Percentiles rank a stretch among this genome's conserved stretches.
These are phyloP conservation scores for Amphipyra berbera DNA, from an alignment of 2,888 invertebrate genomes.

Conservation along the genomic window DNA sequence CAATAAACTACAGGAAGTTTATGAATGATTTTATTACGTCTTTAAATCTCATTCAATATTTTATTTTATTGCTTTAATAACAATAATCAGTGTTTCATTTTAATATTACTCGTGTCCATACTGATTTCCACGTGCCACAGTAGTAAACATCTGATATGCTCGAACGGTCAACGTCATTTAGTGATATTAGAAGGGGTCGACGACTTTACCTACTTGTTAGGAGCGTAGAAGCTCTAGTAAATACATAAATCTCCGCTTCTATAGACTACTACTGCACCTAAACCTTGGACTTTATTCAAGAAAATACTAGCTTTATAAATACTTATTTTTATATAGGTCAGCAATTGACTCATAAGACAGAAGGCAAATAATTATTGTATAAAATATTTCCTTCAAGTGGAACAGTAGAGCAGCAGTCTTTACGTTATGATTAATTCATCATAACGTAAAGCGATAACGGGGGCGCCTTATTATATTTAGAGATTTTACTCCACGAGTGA, in stretches of 20 bases:
- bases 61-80: background rate
- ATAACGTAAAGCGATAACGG: too few species aligned
- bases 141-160: constrained; percentile 47
- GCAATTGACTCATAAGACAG: constrained; percentile 5
- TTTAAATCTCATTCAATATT: background rate
- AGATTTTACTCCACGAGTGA: too few species aligned
- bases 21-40: constrained; percentile 1
- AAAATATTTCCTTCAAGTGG: constrained; percentile 10
- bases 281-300: constrained; percentile 32
- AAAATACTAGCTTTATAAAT: constrained; percentile 3
- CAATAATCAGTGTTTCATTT: constrained; percentile 10
- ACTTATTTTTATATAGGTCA: constrained; percentile 10
- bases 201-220: constrained; percentile 37
- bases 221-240: constrained; percentile 25
- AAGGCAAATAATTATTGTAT: constrained; percentile 1
- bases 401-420: background rate
- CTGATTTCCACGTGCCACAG: constrained; percentile 38
- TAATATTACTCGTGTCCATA: constrained; percentile 10
- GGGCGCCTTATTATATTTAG: too few species aligned
- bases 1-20: background rate
- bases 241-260: constrained; percentile 15
- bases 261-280: constrained; percentile 6
- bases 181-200: constrained; percentile 54
- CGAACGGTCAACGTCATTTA: constrained; percentile 32
- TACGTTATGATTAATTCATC: background rate